Percentiles rank a stretch among this genome's conserved stretches.
Evolutionary conservation across 2,888 invertebrate genomes (phyloP).

Genomic region (Brachyptera putata): DNA sequence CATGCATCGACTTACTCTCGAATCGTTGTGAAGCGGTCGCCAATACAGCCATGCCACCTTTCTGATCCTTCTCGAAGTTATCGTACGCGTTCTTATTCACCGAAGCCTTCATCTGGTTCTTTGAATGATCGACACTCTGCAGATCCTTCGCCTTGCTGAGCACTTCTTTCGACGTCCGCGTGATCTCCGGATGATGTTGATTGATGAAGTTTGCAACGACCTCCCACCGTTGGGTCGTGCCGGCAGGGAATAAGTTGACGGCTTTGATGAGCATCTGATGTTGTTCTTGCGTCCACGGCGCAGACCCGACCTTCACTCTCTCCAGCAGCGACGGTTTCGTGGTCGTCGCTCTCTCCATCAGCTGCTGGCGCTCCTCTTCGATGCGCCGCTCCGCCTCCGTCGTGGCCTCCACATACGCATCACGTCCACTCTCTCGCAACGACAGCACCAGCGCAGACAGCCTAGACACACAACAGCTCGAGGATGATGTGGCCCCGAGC

Average conservation of each 20-base stretch:
- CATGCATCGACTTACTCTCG: constrained; percentile 45
- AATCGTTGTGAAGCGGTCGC: constrained; percentile 67
- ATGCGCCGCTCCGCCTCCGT: constrained; percentile 69
- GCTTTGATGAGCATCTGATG: constrained; percentile 91
- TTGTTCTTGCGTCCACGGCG: constrained; percentile 80
- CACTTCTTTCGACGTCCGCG: constrained; percentile 85
- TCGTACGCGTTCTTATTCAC: constrained; percentile 90
- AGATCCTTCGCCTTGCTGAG: constrained; percentile 93
- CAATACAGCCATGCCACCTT: constrained; percentile 55
- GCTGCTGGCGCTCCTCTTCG: constrained; percentile 68
- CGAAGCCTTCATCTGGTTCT: constrained; percentile 76
- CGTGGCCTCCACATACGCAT: constrained; percentile 63
- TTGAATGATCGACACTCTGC: constrained; percentile 83
- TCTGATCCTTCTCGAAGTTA: constrained; percentile 74
- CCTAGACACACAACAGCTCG: too few relatives aligned
- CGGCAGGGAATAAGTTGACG: constrained; percentile 96
- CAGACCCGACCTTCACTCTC: constrained; percentile 42
- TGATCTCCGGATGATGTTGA: constrained; percentile 63
- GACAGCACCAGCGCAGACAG: not conserved
- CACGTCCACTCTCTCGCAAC: constrained; percentile 52
- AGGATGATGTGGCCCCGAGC: too few relatives aligned
- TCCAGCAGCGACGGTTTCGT: not conserved
- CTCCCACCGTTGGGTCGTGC: constrained; percentile 90
- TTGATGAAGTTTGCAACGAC: constrained; percentile 95
- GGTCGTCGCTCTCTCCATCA: constrained; percentile 35